Evolutionary conservation across 2,113 vertebrate species (phyloP), one percentile per base, ranked within the genome.

Genomic region (Hyperopisus bebe): DNA sequence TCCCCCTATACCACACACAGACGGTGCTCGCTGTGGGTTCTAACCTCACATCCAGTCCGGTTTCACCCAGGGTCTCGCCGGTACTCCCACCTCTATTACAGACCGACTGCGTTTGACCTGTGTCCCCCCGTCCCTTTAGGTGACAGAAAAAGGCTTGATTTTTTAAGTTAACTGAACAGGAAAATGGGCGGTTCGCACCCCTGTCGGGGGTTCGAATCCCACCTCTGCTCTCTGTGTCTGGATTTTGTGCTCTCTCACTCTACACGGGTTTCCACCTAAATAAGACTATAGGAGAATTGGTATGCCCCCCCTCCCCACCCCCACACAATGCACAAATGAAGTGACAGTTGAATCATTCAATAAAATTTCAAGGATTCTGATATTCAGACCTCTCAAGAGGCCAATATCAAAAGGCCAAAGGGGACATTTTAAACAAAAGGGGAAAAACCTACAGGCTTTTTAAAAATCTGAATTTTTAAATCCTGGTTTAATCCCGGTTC

Each of bases 31-130:
- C 31, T 0, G 39, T 19, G 74, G 35, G 74, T 39, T 80, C 39
- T 80, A 42, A 80, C 74, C 74, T 17, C 35, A 42, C 15, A 42
- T 7, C 35, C 74, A 80, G 2, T 35, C 98, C 96, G 95, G 98
- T 97, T 97, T 97, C 97, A 97, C 96, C 97, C 97, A 97, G 98
- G 98, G 98, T 97, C 98, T 95, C 93, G 97, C 97, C 97, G 98
- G 98, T 98, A 98, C 98, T 97, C 98, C 96, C 95, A 96, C 97
- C 97, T 96, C 95, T 95, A 17, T 80, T 80, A 80, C 74, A 7
- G 35, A 80, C 74, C 3, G 15, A 80, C 74, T 35, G 27, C 5
- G 15, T 42, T 77, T 77, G 31, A 77, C 35, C 70, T 35, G 70
- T 35, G 70, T 3, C 35, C 31, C 11, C 27, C 24, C 10, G 70